Base-by-base conservation (phyloP, 2,797 vertebrate species). In the Sebastes glaucus region DNA sequence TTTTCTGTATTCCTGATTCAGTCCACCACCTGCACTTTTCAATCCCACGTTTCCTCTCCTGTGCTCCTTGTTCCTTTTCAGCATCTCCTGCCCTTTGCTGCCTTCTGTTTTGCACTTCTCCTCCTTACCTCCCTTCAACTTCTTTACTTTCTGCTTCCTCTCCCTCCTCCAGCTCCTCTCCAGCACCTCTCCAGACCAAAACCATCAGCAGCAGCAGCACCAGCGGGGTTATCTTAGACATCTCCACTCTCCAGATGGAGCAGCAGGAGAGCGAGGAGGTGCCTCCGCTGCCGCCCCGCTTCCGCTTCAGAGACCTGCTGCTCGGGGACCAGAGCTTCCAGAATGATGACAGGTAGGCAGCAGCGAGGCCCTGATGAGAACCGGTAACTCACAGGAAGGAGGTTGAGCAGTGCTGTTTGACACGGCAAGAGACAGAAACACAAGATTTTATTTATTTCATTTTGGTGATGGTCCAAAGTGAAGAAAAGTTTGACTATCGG, bases 271-370 rank as follows among this genome's bases (percentile, higher is more conserved):
- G 96, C 0, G 97, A 97, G 90, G 97, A 97, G 92, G 97, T 98
- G 79, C 95, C 97, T 60, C 97, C 97, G 0, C 91, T 98, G 83
- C 97, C 97, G 0, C 97, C 96, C 22, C 96, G 97, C 28, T 97
- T 98, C 90, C 96, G 97, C 68, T 98, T 99, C 94, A 95, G 97
- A 70, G 98, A 99, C 90, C 93, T 99, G 89, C 97, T 99, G 78
- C 94, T 99, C 46, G 98, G 97, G 27, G 97, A 99, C 86, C 97
- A 97, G 91, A 93, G 93, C 84, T 97, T 97, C 92, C 97, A 95
- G 82, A 97, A 95, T 63, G 97, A 98, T 35, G 98, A 99, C 96
- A 97, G 97, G 98, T 98, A 95, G 85, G 38, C 14, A 42, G 38
- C 32, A 2, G 59, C 1, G 23, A 20, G 42, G 49, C 32, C 1